phyloP scores from a whole-genome alignment of 2,888 invertebrate genomes.

The Ichneumon xanthorius region DNA sequence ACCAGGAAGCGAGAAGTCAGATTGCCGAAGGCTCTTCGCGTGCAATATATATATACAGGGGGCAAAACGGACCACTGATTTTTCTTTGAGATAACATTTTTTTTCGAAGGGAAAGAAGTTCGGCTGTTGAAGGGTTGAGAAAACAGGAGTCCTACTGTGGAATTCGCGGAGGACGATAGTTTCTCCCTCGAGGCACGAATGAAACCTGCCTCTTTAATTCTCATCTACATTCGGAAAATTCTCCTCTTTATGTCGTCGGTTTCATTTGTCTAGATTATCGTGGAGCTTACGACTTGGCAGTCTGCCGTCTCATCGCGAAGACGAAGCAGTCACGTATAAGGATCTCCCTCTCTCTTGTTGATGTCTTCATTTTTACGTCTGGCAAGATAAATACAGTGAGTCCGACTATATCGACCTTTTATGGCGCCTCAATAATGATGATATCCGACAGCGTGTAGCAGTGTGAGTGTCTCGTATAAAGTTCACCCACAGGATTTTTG shows the following conservation, averaged over 20 bases:
- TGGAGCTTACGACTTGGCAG: neutral
- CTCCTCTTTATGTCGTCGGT: neutral
- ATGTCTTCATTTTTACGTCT: neutral
- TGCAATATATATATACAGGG: constrained; percentile 4
- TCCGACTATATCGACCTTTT: neutral
- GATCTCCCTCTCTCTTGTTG: neutral
- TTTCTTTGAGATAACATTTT: neutral
- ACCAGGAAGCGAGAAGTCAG: neutral
- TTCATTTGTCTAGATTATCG: neutral
- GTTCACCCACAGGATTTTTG: no score
- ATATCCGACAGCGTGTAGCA: no score
- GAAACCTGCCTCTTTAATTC: neutral
- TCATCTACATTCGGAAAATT: neutral
- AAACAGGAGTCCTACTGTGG: no score
- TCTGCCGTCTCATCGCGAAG: neutral
- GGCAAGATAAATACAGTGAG: neutral
- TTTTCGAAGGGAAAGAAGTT: no score
- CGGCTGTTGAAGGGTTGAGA: no score
- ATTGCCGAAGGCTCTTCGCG: neutral
- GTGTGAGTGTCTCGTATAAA: no score
- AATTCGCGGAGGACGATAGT: no score
- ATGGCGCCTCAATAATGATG: no score
- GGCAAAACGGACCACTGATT: neutral
- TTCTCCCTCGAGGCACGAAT: neutral
- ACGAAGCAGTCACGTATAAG: neutral